These are phyloP conservation scores for Phylloscopus collybita DNA, from an alignment of 2,797 vertebrate genomes.

Conservation along the genomic window DNA sequence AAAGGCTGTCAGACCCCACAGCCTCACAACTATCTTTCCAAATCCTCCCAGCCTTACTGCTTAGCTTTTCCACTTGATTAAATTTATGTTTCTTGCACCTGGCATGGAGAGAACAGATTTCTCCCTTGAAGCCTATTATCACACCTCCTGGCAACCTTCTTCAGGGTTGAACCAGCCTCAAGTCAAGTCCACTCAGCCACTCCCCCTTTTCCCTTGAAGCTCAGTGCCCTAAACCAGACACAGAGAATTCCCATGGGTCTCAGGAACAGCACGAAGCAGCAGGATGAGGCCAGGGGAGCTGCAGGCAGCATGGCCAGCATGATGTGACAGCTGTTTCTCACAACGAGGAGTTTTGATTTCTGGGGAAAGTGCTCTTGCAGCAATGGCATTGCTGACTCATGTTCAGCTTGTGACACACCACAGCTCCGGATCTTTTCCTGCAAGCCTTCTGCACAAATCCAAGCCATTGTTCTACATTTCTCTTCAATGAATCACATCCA, in stretches of 20 bases:
- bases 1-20: not conserved
- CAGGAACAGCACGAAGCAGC: not conserved
- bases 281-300: not conserved
- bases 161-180: not conserved
- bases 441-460: constrained; percentile 7
- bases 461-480: constrained; percentile 16
- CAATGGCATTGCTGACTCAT: constrained; percentile 37
- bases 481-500: not conserved
- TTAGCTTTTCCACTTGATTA: not conserved
- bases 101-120: not conserved
- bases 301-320: not conserved
- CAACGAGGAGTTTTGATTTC: not conserved
- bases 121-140: not conserved
- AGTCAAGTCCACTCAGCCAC: not conserved
- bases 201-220: not conserved
- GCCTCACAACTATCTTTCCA: not conserved
- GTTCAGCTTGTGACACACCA: not conserved
- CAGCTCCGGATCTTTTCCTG: not conserved
- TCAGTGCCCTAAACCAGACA: not conserved
- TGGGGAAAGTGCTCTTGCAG: not conserved
- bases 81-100: not conserved
- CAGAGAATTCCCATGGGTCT: not conserved
- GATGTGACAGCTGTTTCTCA: not conserved
- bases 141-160: not conserved
- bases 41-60: not conserved